Evolutionary conservation across 2,888 invertebrate species (phyloP).

Genomic region (Drosophila putrida): DNA sequence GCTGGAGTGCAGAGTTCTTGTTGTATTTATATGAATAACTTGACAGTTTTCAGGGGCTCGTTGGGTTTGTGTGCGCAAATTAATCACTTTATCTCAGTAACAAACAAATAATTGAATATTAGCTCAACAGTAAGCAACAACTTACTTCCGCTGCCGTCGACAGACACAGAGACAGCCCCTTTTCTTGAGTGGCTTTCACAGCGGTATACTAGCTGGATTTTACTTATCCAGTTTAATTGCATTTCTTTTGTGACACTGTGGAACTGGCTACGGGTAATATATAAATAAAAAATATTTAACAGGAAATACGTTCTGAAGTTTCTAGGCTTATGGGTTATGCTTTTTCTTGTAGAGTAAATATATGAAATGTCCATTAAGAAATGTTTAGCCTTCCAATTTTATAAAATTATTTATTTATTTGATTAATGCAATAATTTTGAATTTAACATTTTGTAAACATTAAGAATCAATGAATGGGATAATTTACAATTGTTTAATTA

Average conservation of each 20-base stretch:
- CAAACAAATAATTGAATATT: conserved; percentile 72
- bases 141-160: conserved; percentile 69
- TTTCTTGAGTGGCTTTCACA: conserved; percentile 77
- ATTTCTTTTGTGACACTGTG: conserved; percentile 50
- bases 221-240: conserved; percentile 74
- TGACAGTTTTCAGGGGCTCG: conserved; percentile 34
- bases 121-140: conserved; percentile 41
- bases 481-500: too few relatives aligned
- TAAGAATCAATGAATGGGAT: too few relatives aligned
- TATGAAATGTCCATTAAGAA: neutral
- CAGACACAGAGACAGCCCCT: conserved; percentile 28
- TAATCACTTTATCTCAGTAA: conserved; percentile 70
- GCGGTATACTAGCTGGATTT: conserved; percentile 65
- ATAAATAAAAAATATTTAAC: conserved; percentile 27
- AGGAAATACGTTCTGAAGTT: conserved; percentile 23
- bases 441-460: too few relatives aligned
- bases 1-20: conserved; percentile 69
- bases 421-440: too few relatives aligned
- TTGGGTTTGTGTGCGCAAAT: conserved; percentile 50
- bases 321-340: conserved; percentile 8
- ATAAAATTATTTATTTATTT: too few relatives aligned
- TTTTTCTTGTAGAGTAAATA: neutral
- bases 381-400: too few relatives aligned
- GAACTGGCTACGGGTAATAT: conserved; percentile 11
- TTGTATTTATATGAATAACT: conserved; percentile 62